phyloP scores from a whole-genome alignment of 2,113 vertebrate species.

The Salvelinus alpinus region DNA sequence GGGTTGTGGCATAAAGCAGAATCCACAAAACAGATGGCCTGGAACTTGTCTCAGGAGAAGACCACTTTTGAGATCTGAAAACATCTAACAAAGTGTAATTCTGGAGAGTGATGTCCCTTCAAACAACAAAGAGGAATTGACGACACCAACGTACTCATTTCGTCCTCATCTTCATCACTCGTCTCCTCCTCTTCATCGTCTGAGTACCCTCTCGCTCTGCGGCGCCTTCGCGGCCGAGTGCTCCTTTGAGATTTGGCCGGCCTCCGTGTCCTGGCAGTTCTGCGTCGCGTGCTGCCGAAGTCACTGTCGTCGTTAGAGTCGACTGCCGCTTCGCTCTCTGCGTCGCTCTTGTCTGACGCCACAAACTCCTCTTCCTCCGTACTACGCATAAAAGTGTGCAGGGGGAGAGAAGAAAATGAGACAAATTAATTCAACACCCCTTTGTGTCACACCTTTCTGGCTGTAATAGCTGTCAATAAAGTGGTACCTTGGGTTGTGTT shows the following conservation, averaged over 20 bases:
- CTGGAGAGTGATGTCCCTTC: no score
- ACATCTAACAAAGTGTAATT: no score
- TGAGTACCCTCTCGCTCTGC: constrained; percentile 84
- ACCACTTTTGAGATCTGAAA: no score
- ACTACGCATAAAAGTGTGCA: constrained; percentile 56
- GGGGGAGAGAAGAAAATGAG: background rate
- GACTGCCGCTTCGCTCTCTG: constrained; percentile 82
- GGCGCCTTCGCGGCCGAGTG: constrained; percentile 71
- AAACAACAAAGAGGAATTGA: background rate
- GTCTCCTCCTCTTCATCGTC: constrained; percentile 88
- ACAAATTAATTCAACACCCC: no score
- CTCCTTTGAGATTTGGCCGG: constrained; percentile 47
- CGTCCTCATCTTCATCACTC: constrained; percentile 72
- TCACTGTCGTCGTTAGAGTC: constrained; percentile 85
- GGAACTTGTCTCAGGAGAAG: no score
- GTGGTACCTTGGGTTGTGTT: no score
- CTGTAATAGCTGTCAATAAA: background rate
- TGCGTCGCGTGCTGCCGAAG: constrained; percentile 69
- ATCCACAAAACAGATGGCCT: no score
- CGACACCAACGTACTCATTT: constrained; percentile 57
- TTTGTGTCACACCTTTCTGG: background rate
- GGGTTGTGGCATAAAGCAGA: no score
- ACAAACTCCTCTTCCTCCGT: constrained; percentile 89
- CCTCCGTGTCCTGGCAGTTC: constrained; percentile 29
- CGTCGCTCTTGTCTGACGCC: constrained; percentile 81